A percentile compares a stretch with the other conserved stretches of the same genome.
Evolutionary conservation across 2,797 vertebrate genomes (phyloP).

Genomic region (Arctocebus calabarensis): DNA sequence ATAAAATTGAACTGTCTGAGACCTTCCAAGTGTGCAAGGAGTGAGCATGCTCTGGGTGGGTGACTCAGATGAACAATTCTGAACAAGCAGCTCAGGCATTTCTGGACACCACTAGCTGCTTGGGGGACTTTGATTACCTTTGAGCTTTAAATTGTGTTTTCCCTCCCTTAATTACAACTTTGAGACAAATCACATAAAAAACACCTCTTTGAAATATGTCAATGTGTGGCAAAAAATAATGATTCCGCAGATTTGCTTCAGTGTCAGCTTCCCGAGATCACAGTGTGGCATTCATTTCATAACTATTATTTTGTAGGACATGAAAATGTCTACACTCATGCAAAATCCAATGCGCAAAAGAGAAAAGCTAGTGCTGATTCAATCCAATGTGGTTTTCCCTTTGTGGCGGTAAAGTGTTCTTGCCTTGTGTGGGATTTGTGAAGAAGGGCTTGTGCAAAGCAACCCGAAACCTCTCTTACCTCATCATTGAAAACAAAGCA

Average conservation of each 20-base stretch:
- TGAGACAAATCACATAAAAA: not conserved
- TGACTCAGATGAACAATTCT: not conserved
- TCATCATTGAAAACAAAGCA: not conserved
- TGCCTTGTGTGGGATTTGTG: not conserved
- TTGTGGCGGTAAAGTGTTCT: not conserved
- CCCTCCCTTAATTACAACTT: not conserved
- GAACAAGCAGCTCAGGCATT: not conserved
- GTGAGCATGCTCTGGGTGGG: not conserved
- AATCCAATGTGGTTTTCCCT: not conserved
- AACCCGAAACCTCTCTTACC: not conserved
- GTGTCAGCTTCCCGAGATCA: not conserved
- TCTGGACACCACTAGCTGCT: not conserved
- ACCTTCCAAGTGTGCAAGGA: not conserved
- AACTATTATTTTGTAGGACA: not conserved
- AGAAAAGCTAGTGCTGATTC: not conserved
- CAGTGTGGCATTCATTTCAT: not conserved
- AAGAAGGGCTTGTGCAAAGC: not conserved
- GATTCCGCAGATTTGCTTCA: not conserved
- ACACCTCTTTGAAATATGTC: not conserved
- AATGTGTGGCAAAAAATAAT: not conserved
- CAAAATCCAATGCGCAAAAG: not conserved
- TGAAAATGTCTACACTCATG: not conserved
- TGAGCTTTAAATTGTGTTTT: not conserved
- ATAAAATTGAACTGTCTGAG: not conserved
- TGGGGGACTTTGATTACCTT: not conserved